Evolutionary conservation across 1,140 invertebrate genomes (phyloP).

Genomic region (Hetaerina americana): DNA sequence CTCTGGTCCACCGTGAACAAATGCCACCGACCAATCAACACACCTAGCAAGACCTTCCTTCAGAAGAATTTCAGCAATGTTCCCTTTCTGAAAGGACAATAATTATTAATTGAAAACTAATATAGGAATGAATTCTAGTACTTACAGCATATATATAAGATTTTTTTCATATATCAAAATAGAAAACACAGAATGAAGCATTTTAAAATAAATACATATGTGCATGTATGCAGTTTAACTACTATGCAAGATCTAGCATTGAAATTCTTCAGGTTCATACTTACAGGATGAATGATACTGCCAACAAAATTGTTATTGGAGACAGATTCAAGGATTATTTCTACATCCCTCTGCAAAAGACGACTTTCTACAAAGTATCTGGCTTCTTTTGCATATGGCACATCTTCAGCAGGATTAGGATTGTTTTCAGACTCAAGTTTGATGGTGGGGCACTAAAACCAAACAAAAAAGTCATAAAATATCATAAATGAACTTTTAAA

Average conservation of each 20-base stretch:
- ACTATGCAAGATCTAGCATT: no score
- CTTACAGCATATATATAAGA: no score
- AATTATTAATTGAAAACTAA: conserved; percentile 13
- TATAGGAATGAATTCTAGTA: no score
- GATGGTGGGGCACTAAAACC: conserved; percentile 59
- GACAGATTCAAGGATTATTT: conserved; percentile 80
- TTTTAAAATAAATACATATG: no score
- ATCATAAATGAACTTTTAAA: conserved; percentile 3
- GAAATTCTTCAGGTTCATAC: no score
- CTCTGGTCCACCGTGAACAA: conserved; percentile 67
- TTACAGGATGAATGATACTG: conserved; percentile 82
- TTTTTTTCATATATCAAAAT: no score
- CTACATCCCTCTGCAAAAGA: conserved; percentile 84
- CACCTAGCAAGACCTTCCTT: conserved; percentile 88
- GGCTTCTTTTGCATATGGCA: conserved; percentile 63
- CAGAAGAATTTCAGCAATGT: conserved; percentile 88
- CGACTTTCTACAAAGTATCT: conserved; percentile 83
- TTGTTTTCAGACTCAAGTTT: conserved; percentile 54
- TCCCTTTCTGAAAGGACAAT: conserved; percentile 60
- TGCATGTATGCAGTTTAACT: no score
- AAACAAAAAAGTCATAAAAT: conserved; percentile 16
- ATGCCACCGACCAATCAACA: conserved; percentile 93
- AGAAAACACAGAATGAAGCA: no score
- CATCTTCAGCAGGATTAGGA: conserved; percentile 39
- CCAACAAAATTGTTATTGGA: conserved; percentile 86